Base-by-base conservation (phyloP, 1,140 invertebrate species). In the Pteromalus puparum region DNA sequence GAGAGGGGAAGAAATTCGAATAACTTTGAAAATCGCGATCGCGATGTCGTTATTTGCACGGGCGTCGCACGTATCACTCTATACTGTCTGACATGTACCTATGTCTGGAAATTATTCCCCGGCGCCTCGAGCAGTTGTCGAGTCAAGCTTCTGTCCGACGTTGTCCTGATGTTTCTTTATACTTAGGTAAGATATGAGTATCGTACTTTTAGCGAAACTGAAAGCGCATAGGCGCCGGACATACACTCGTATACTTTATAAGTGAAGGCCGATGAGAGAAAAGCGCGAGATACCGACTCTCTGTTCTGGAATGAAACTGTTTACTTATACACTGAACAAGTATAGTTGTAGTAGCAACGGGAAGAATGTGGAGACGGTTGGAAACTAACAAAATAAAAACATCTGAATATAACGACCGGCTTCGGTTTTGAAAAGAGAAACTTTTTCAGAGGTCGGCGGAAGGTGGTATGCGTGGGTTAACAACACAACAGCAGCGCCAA, bases 401-500 rank as follows among this genome's bases (percentile, higher is more conserved):
- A 46, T 30, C 21, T 30, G 61, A 82, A 82, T 68, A 15, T 38
- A 67, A 46, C 3, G 18, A 68, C 81, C 72, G 73, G 81, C 81
- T 48, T 67, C 72, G 73, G 81, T 73, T 48, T 67, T 38, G 73
- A 48, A 76, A 75, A n/a, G 26, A 24, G 53, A 73, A 26, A 76
- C 53, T 10, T 68, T 75, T 70, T 30, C 3, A 70, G 26, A 26
- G 67, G 67, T 13, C 67, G 67, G 13, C 26, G 26, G 28, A 70
- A 28, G 67, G 24, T 30, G 28, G 53, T 61, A 28, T 30, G 24
- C 26, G 24, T 28, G 67, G 12, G 24, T 28, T 28, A 70, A 2
- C 12, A 75, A 74, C 26, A 42, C 4, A 42, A 48, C 74, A 77
- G 38, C 42, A 83, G 82, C 82, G 82, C 82, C 65, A 70, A 77